Conservation (phyloP, 2,113 vertebrate genomes). For the Apus apus region DNA sequence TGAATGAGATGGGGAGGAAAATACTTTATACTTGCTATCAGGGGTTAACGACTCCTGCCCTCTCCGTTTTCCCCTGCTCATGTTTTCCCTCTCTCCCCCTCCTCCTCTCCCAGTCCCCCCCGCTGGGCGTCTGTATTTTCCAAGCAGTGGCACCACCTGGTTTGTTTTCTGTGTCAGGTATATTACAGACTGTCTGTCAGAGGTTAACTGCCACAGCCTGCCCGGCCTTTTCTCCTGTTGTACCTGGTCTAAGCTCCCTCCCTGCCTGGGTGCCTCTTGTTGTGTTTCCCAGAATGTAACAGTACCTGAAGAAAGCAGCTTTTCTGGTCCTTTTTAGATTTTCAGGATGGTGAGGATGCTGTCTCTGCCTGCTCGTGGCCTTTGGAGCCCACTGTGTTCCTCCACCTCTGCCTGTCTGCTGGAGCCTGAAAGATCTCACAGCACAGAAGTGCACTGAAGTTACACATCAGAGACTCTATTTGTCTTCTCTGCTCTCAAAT, state of each 20-base stretch:
- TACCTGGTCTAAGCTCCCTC: background rate
- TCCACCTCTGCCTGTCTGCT: background rate
- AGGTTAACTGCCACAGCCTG: constrained; percentile 38
- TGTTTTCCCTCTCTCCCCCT: constrained; percentile 20
- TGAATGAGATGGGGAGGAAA: constrained; percentile 50
- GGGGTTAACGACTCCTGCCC: constrained; percentile 46
- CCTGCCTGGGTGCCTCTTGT: background rate
- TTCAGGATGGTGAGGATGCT: background rate
- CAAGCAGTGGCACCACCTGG: constrained; percentile 44
- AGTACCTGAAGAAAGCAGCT: background rate
- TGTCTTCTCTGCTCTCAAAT: constrained; percentile 9
- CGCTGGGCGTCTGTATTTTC: background rate
- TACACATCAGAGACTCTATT: background rate
- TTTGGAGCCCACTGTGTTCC: background rate
- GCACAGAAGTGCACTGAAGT: background rate
- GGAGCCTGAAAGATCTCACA: background rate
- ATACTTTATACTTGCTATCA: constrained; percentile 46
- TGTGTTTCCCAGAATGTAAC: background rate
- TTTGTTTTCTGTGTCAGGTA: constrained; percentile 65
- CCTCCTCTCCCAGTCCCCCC: background rate
- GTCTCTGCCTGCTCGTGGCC: background rate
- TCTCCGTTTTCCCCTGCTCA: background rate
- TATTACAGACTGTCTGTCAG: constrained; percentile 48
- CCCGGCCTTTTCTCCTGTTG: background rate
- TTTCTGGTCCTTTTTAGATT: background rate